phyloP scores from a whole-genome alignment of 2,113 vertebrate species.

The Cavia porcellus region DNA sequence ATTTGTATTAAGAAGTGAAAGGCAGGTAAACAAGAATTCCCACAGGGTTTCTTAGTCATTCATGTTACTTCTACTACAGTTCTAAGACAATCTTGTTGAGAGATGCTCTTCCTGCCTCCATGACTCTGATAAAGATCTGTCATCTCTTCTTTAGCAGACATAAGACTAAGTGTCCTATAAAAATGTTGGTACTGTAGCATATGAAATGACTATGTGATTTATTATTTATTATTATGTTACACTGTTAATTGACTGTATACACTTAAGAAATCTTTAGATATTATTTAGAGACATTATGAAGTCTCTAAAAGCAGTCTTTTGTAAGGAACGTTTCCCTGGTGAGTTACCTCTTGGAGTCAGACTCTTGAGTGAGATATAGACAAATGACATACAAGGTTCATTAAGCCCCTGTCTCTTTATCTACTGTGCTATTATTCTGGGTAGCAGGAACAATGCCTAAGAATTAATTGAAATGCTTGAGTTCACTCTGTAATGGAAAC shows the following conservation, averaged over 20 bases:
- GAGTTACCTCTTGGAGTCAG: background rate
- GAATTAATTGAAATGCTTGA: background rate
- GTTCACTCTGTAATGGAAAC: background rate
- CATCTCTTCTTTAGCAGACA: constrained; percentile 1
- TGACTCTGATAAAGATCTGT: background rate
- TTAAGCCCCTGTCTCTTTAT: background rate
- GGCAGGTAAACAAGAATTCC: background rate
- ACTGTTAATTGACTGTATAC: background rate
- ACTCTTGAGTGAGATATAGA: background rate
- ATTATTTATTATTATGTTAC: background rate
- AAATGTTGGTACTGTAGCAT: background rate
- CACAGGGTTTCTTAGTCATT: background rate
- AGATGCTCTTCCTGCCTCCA: background rate
- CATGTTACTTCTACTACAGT: background rate
- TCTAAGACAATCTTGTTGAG: background rate
- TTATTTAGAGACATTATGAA: background rate
- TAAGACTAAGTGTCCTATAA: background rate
- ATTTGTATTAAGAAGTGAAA: background rate
- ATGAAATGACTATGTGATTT: background rate
- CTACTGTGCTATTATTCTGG: background rate
- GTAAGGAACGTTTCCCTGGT: background rate
- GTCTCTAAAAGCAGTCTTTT: background rate
- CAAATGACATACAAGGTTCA: background rate
- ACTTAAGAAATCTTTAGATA: background rate
- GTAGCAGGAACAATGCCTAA: background rate